phyloP scores from a whole-genome alignment of 35 echinoderm and acorn worm species.

The Diadema setosum region DNA sequence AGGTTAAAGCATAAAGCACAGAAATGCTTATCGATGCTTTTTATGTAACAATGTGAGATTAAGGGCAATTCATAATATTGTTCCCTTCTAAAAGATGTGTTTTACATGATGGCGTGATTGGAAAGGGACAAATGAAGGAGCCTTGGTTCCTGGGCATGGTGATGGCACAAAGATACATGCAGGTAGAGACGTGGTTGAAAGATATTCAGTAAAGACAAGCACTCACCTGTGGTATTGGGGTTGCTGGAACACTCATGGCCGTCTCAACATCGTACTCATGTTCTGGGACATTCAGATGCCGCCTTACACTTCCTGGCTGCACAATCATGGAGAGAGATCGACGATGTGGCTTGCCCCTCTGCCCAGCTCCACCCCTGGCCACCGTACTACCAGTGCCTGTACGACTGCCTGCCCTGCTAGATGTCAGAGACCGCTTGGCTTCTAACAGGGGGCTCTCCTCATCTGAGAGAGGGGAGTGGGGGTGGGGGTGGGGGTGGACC shows the following conservation, averaged over 20 bases:
- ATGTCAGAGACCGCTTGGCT: neutral
- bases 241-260: slow-evolving; percentile 53
- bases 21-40: too few species aligned
- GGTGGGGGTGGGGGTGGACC: neutral
- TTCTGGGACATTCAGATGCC: slow-evolving; percentile 27
- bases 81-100: too few species aligned
- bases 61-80: too few species aligned
- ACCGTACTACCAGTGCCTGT: neutral
- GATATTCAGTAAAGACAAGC: too few species aligned
- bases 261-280: slow-evolving; percentile 53
- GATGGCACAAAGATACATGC: too few species aligned
- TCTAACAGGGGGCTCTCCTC: slow-evolving; percentile 33
- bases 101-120: too few species aligned
- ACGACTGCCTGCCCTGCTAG: neutral
- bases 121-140: too few species aligned
- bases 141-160: too few species aligned
- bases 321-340: slow-evolving; percentile 82
- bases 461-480: neutral
- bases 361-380: neutral
- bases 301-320: slow-evolving; percentile 75
- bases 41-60: too few species aligned
- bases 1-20: too few species aligned
- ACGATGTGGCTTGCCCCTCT: slow-evolving; percentile 11
- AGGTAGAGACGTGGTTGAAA: too few species aligned
- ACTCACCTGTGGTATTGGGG: slow-evolving; percentile 81